Conservation (phyloP, 2,888 invertebrate species). For the Ophion ventricosus region DNA sequence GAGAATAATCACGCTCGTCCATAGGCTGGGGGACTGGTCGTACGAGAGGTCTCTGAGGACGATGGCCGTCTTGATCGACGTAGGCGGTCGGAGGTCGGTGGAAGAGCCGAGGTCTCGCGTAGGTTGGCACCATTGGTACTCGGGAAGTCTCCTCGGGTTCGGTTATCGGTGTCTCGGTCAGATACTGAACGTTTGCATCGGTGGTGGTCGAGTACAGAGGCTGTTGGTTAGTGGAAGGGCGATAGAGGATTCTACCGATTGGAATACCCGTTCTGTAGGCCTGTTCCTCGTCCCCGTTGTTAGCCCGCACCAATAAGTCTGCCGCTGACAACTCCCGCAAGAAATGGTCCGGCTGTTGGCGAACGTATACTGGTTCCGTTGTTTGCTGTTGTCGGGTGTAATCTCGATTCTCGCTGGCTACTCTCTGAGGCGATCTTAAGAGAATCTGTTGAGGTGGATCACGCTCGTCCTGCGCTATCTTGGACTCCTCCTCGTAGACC, state of each 20-base stretch:
- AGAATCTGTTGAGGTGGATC: conserved; percentile 75
- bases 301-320: conserved; percentile 74
- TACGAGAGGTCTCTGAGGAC: conserved; percentile 71
- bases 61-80: conserved; percentile 70
- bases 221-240: conserved; percentile 73
- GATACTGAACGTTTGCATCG: conserved; percentile 78
- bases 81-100: conserved; percentile 72
- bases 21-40: conserved; percentile 72
- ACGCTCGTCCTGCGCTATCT: conserved; percentile 74
- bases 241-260: conserved; percentile 74
- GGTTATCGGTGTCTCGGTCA: conserved; percentile 75
- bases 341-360: conserved; percentile 76
- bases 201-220: conserved; percentile 74
- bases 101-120: conserved; percentile 72
- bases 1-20: conserved; percentile 76
- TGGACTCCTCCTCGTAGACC: conserved; percentile 76
- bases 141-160: conserved; percentile 75
- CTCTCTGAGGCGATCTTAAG: conserved; percentile 70
- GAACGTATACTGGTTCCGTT: conserved; percentile 76
- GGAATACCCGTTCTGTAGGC: conserved; percentile 73
- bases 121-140: conserved; percentile 71
- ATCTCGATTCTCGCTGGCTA: conserved; percentile 72
- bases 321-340: conserved; percentile 75
- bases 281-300: conserved; percentile 74
- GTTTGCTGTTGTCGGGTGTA: conserved; percentile 73